Evolutionary conservation across 2,113 vertebrate species (phyloP).

Genomic region (Cyanoramphus novaezelandiae): DNA sequence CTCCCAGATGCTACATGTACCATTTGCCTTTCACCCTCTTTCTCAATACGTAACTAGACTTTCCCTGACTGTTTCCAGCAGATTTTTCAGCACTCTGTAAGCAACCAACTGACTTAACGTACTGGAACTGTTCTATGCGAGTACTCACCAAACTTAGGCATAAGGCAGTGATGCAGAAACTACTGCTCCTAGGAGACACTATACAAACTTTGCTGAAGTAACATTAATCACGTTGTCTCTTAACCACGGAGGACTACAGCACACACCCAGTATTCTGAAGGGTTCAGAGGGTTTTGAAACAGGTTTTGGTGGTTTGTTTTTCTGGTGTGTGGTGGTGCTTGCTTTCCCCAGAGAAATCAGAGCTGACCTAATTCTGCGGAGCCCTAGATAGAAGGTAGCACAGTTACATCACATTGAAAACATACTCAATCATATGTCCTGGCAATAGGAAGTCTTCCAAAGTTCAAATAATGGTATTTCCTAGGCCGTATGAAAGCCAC

Average conservation of each 20-base stretch:
- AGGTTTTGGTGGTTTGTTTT: not conserved
- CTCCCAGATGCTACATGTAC: not conserved
- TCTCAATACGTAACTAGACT: rapidly evolving
- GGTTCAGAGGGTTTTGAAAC: not conserved
- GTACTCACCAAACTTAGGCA: not conserved
- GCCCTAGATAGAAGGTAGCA: not conserved
- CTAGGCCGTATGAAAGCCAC: not conserved
- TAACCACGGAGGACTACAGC: not conserved
- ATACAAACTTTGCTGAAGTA: not conserved
- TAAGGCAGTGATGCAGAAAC: not conserved
- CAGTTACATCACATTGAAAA: not conserved
- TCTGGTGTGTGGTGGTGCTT: not conserved
- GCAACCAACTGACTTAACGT: rapidly evolving
- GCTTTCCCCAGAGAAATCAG: not conserved
- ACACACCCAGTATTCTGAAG: no score
- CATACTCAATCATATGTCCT: not conserved
- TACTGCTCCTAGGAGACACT: not conserved
- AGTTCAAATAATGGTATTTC: not conserved
- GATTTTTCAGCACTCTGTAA: not conserved
- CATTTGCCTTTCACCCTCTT: not conserved
- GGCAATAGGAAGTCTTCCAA: not conserved
- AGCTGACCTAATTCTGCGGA: not conserved
- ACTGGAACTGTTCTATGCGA: not conserved
- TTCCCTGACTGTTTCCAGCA: not conserved
- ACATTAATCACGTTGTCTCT: not conserved